Evolutionary conservation across 2,113 vertebrate genomes (phyloP).

Genomic region (Stigmatopora nigra): DNA sequence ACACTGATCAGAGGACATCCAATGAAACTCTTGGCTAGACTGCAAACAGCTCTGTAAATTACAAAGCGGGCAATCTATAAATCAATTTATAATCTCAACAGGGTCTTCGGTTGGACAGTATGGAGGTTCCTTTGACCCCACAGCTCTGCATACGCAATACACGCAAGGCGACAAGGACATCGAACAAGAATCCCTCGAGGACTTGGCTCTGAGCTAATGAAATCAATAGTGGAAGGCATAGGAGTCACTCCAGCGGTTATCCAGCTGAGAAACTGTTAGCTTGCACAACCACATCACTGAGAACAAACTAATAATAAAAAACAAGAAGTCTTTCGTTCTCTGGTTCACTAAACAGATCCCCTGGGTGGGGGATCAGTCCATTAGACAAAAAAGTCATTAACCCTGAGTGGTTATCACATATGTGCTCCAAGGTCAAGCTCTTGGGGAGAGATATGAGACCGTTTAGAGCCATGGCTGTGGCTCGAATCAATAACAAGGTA

Average conservation of each 20-base stretch:
- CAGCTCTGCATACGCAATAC: not conserved
- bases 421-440: conserved; percentile 1
- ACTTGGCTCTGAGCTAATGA: conserved; percentile 38
- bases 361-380: conserved; percentile 2
- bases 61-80: conserved; percentile 14
- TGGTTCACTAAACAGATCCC: conserved; percentile 4
- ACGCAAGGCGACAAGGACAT: conserved; percentile 31
- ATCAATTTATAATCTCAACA: conserved; percentile 12
- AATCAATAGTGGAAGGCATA: conserved; percentile 43
- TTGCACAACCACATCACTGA: conserved; percentile 44
- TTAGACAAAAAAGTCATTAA: conserved; percentile 38
- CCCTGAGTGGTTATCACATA: not conserved
- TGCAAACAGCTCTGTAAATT: not conserved
- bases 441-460: conserved; percentile 5
- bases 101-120: not conserved
- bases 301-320: conserved; percentile 33
- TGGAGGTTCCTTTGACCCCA: conserved; percentile 11
- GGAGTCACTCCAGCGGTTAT: conserved; percentile 40
- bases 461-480: conserved; percentile 7
- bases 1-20: not conserved
- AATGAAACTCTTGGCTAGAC: not conserved
- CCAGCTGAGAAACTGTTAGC: conserved; percentile 44
- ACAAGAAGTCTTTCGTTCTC: conserved; percentile 12
- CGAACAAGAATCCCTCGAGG: conserved; percentile 24
- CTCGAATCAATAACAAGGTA: conserved; percentile 12